These are phyloP conservation scores for Delia radicum DNA, from an alignment of 1,140 invertebrate genomes.

Conservation along the genomic window DNA sequence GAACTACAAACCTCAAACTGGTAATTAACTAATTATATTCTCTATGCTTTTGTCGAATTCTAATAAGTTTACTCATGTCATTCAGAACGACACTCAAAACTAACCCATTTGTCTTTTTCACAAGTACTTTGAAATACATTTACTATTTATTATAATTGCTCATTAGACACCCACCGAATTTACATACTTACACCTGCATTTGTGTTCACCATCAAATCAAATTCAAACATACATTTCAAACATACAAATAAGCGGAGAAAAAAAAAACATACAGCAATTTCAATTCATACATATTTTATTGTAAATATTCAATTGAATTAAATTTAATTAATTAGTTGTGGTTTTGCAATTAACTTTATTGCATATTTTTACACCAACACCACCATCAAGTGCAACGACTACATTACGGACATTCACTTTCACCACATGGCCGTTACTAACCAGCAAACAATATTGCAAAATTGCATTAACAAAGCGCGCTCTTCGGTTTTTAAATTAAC, in stretches of 20 bases:
- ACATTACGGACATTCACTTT: background rate
- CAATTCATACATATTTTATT: conserved; percentile 23
- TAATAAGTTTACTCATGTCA: no score
- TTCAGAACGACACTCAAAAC: no score
- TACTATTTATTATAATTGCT: conserved; percentile 17
- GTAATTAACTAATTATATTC: no score
- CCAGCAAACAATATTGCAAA: no score
- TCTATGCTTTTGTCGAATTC: no score
- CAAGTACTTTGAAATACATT: no score
- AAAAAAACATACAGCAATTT: background rate
- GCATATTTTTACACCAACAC: conserved; percentile 41
- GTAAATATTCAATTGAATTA: conserved; percentile 34
- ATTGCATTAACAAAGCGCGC: no score
- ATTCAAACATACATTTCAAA: background rate
- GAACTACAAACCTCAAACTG: conserved; percentile 85
- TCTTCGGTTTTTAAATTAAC: no score
- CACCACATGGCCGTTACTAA: background rate
- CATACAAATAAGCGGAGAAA: background rate
- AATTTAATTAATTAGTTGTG: conserved; percentile 57
- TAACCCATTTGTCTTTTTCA: no score
- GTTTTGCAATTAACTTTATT: conserved; percentile 57
- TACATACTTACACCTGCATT: background rate
- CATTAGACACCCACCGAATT: background rate
- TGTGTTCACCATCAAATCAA: background rate
- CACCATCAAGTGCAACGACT: background rate